A percentile compares a stretch with the other conserved stretches of the same genome.
These are phyloP conservation scores for Tipula helvola DNA, from an alignment of 2,888 invertebrate species.

Conservation along the genomic window DNA sequence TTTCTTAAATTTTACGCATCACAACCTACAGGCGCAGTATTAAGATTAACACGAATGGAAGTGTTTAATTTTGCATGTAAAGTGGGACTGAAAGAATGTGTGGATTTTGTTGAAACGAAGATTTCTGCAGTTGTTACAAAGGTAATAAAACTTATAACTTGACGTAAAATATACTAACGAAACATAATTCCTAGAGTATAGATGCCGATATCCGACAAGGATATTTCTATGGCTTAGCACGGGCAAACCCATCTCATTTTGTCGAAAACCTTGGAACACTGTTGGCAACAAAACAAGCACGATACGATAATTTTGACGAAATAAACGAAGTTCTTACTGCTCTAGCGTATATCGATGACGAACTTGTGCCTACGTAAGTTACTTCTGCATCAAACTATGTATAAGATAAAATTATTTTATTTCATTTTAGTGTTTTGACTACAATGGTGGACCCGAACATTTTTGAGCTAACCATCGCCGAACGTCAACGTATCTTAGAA, in stretches of 20 bases:
- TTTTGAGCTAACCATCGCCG: not conserved
- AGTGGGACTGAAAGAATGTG: not conserved
- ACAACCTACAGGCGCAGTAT: not conserved
- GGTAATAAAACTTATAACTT: not conserved
- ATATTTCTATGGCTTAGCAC: not conserved
- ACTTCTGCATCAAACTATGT: not conserved
- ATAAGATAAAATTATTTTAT: not conserved
- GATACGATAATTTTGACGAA: not conserved
- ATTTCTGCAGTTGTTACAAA: not conserved
- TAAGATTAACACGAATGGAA: not conserved
- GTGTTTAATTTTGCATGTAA: not conserved
- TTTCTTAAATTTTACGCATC: not conserved
- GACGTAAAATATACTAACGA: not conserved
- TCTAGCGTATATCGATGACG: not conserved
- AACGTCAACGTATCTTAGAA: not conserved
- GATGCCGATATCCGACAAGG: not conserved
- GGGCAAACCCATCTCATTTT: not conserved
- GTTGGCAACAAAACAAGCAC: not conserved
- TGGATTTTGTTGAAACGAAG: not conserved
- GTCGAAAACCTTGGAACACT: not conserved
- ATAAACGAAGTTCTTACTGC: not conserved
- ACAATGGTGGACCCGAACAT: not conserved
- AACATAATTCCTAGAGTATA: not conserved
- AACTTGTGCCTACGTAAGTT: not conserved
- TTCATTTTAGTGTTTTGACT: not conserved